A percentile compares a stretch with the other conserved stretches of the same genome.
Evolutionary conservation across 2,888 invertebrate species (phyloP).

Genomic region (Apodemia duryi): DNA sequence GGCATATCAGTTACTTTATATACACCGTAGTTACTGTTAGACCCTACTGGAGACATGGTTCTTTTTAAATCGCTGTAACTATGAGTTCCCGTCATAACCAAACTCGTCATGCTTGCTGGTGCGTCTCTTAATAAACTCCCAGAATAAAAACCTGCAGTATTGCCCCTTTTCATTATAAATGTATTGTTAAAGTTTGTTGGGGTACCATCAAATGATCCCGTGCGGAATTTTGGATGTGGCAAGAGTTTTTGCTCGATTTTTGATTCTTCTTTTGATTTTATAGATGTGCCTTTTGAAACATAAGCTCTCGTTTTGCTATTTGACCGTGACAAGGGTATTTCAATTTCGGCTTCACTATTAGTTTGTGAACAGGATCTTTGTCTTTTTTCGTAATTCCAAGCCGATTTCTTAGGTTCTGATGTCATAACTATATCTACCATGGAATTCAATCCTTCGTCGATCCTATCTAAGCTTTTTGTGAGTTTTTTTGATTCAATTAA

Average conservation of each 20-base stretch:
- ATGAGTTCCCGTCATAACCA: conserved; percentile 64
- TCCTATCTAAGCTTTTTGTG: conserved; percentile 88
- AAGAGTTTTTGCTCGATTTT: conserved; percentile 37
- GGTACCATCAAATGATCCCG: conserved; percentile 50
- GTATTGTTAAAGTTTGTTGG: conserved; percentile 62
- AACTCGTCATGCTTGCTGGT: conserved; percentile 69
- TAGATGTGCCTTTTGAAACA: conserved; percentile 48
- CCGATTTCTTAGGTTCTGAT: conserved; percentile 68
- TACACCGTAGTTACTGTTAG: conserved; percentile 60
- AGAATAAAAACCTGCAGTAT: conserved; percentile 82
- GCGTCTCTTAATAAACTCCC: conserved; percentile 74
- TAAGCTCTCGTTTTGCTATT: conserved; percentile 49
- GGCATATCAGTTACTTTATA: conserved; percentile 86
- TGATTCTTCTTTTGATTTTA: conserved; percentile 50
- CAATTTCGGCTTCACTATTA: conserved; percentile 59
- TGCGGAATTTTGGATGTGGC: conserved; percentile 38
- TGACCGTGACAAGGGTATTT: conserved; percentile 57
- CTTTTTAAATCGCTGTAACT: conserved; percentile 69
- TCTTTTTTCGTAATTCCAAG: conserved; percentile 64
- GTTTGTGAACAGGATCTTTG: conserved; percentile 64
- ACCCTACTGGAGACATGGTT: conserved; percentile 60
- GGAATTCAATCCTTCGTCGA: conserved; percentile 85
- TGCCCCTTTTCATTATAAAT: conserved; percentile 81
- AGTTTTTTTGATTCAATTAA: conserved; percentile 80
- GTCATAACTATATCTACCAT: conserved; percentile 85